These are phyloP conservation scores for Entomyzon cyanotis DNA, from an alignment of 2,113 vertebrate species.

Conservation along the genomic window DNA sequence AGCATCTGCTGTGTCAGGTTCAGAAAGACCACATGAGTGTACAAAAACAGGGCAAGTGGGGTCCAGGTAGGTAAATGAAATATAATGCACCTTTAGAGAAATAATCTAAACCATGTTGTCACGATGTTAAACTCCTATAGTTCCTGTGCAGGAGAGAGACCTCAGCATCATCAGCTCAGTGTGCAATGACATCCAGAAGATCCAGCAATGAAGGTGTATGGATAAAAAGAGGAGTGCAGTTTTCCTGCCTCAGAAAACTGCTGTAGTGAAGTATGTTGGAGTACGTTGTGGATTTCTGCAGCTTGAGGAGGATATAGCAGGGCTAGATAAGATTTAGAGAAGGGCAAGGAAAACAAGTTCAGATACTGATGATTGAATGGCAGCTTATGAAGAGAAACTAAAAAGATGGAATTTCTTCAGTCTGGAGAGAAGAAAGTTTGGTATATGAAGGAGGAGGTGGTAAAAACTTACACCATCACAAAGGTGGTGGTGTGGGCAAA, in stretches of 20 bases:
- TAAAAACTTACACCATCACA: neutral
- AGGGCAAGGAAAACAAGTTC: neutral
- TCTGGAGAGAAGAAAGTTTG: neutral
- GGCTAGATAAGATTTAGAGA: neutral
- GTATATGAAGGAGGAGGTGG: neutral
- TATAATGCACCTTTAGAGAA: neutral
- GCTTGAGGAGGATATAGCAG: rapidly evolving
- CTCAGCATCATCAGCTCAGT: rapidly evolving
- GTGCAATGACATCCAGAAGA: neutral
- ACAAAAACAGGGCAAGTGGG: neutral
- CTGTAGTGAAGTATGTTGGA: neutral
- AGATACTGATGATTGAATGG: neutral
- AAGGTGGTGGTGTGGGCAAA: neutral
- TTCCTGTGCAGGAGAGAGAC: neutral
- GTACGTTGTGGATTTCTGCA: neutral
- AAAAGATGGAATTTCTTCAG: neutral
- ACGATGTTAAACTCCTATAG: neutral
- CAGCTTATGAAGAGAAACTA: neutral
- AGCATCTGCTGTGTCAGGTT: neutral
- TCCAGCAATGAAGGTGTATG: neutral
- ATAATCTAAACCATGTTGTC: neutral
- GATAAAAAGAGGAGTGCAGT: rapidly evolving
- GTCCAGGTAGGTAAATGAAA: neutral
- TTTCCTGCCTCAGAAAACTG: neutral
- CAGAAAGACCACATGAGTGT: neutral